Conservation (phyloP, 2,113 vertebrate species). For the Sylvietta virens region DNA sequence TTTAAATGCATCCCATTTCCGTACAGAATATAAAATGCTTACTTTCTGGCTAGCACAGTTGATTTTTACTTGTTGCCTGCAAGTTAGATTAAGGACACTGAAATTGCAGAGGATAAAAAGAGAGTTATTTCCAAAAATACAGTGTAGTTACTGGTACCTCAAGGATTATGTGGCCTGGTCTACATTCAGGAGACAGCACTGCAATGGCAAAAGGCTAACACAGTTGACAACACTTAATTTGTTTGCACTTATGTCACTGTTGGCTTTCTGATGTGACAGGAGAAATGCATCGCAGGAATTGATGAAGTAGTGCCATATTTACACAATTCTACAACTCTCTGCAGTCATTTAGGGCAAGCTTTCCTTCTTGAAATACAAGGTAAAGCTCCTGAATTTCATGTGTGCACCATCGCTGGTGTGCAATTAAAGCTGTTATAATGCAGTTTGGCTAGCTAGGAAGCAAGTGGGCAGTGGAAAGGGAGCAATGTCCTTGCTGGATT, state of each 20-base stretch:
- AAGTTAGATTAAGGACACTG: neutral
- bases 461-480: neutral
- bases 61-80: neutral
- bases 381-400: neutral
- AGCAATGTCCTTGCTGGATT: neutral
- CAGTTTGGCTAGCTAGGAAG: neutral
- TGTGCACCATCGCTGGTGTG: neutral
- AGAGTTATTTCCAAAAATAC: slow-evolving; percentile 18
- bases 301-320: neutral
- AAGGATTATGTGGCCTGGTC: slow-evolving; percentile 1
- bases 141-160: neutral
- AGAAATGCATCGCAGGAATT: neutral
- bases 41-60: neutral
- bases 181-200: slow-evolving; percentile 16
- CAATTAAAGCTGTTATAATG: neutral
- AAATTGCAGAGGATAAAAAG: neutral
- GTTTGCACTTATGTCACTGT: slow-evolving; percentile 31
- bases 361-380: neutral
- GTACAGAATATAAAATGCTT: neutral
- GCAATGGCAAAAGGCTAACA: slow-evolving; percentile 20
- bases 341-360: neutral
- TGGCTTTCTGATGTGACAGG: slow-evolving; percentile 42
- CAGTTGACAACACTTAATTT: slow-evolving; percentile 36
- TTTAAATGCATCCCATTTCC: neutral
- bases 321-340: neutral